Base-by-base conservation (phyloP, 1,140 invertebrate genomes). In the Zophobas atratus region DNA sequence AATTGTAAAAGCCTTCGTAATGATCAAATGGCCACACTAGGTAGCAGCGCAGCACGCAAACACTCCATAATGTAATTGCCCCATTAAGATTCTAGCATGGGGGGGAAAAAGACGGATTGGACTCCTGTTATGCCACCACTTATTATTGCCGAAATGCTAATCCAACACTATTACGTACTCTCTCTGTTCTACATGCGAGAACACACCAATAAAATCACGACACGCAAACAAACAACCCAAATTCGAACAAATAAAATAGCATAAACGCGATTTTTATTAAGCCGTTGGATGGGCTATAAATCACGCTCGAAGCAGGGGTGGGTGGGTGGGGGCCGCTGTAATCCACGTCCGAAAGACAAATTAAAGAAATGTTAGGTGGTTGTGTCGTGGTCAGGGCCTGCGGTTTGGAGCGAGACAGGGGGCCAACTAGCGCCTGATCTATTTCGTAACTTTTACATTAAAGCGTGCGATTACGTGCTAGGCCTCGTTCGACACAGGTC, bases 1-100 rank as follows among this genome's bases (percentile, higher is more conserved):
- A 77, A 81, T 79, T 81, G 78, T 76, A 78, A 79, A 80, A 77
- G 71, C 71, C 53, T 73, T 77, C 80, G 77, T 80, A 78, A 78
- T 78, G 76, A 81, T 80, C 80, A 81, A 80, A 81, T 60, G 77
- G 71, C 56, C 75, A 79, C 78, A 79, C 73, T 67, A 43, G 38
- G 60, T 49, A 41, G 76, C 74, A 77, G 77, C 77, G 78, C 76
- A n/a, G 51, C 80, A 81, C 80, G 80, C 80, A 60, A 81, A 81
- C 78, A 72, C 63, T 74, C 77, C 79, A 81, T 81, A 81, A 81
- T 75, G 79, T 81, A 81, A 81, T 81, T 81, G 80, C 80, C 80
- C 80, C 75, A 81, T 81, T 81, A 81, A 76, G 74, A 76, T 76
- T 43, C 39, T 72, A 77, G 57, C 71, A 70, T 46, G 72, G 53